Evolutionary conservation across 2,888 invertebrate species (phyloP).

Genomic region (Heliconius sara): DNA sequence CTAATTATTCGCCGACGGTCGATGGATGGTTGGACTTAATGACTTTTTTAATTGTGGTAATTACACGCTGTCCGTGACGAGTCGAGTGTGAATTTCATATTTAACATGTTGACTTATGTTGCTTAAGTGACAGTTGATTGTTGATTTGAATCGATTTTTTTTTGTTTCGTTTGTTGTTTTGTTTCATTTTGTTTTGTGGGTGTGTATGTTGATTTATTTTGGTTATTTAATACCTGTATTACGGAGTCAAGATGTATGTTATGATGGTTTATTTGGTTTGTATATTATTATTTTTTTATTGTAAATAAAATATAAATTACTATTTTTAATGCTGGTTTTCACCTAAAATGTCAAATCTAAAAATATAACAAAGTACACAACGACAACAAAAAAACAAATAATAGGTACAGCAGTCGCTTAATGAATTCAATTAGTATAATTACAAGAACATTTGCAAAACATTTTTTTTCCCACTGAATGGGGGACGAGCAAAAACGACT

Average conservation of each 20-base stretch:
- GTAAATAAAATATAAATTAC: not conserved
- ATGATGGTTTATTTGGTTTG: no score
- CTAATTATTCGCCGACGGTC: conserved; percentile 46
- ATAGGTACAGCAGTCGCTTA: not conserved
- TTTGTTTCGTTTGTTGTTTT: not conserved
- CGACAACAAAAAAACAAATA: not conserved
- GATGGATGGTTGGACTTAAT: conserved; percentile 62
- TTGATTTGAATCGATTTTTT: conserved; percentile 32
- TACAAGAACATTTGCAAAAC: conserved; percentile 27
- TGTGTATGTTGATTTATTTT: not conserved
- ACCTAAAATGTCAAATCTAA: not conserved
- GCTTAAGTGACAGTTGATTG: conserved; percentile 33
- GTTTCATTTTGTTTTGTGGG: conserved; percentile 9
- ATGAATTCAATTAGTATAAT: conserved; percentile 22
- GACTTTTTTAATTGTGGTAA: conserved; percentile 65
- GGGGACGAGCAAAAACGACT: conserved; percentile 45
- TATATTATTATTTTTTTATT: no score
- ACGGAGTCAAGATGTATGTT: not conserved
- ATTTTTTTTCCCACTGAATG: conserved; percentile 17
- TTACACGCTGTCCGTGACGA: conserved; percentile 52
- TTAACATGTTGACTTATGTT: conserved; percentile 42
- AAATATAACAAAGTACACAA: not conserved
- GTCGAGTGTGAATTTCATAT: conserved; percentile 44
- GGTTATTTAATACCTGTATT: not conserved
- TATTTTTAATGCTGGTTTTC: not conserved